Evolutionary conservation across 2,888 invertebrate genomes (phyloP).

Genomic region (Mesorhabditis belari): DNA sequence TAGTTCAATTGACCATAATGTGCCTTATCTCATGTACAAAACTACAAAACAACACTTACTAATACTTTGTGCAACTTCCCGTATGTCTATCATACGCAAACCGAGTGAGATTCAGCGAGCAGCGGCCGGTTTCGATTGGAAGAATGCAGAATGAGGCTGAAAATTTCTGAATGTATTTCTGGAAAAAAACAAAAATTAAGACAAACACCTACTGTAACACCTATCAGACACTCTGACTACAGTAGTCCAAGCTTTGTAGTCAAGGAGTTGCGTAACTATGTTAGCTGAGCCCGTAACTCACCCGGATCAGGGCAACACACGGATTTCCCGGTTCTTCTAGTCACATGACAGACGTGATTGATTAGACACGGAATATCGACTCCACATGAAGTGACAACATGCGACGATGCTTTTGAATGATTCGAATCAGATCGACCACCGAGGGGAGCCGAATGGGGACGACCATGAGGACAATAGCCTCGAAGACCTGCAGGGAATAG

Average conservation of each 20-base stretch:
- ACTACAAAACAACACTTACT: slow-evolving; percentile 10
- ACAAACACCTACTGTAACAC: no score
- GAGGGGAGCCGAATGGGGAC: slow-evolving; percentile 25
- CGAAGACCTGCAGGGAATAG: slow-evolving; percentile 1
- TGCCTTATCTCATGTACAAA: slow-evolving; percentile 18
- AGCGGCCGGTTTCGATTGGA: slow-evolving; percentile 39
- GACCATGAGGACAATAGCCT: slow-evolving; percentile 44
- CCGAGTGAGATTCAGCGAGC: slow-evolving; percentile 24
- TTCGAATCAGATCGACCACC: no score
- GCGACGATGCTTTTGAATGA: no score
- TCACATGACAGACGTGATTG: slow-evolving; percentile 45
- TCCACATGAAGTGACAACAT: slow-evolving; percentile 31
- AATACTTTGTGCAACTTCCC: slow-evolving; percentile 32
- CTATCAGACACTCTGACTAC: no score
- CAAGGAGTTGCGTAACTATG: no score
- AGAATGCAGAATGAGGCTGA: slow-evolving; percentile 41
- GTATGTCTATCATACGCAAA: slow-evolving; percentile 36
- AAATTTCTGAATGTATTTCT: no score
- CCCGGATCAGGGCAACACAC: slow-evolving; percentile 47
- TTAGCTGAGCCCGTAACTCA: no score
- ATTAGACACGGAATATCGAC: slow-evolving; percentile 34
- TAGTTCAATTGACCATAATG: no score
- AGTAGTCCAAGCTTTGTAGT: no score
- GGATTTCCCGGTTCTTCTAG: slow-evolving; percentile 30
- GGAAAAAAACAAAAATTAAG: no score